Base-by-base conservation (phyloP, 37 sponge, comb jelly and placozoan species). In the Tethya wilhelma region DNA sequence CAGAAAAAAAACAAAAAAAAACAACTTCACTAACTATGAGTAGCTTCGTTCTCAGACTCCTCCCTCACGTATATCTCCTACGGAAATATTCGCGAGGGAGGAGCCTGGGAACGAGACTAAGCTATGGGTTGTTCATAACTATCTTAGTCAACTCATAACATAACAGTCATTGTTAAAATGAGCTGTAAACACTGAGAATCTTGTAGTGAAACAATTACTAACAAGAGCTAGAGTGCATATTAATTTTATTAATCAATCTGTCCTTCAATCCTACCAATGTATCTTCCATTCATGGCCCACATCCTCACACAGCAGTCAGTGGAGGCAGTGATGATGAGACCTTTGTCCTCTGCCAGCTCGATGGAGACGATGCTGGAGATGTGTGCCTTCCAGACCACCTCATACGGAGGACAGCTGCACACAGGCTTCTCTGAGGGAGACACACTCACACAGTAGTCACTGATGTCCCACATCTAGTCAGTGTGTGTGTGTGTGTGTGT, bases 211-310 rank as follows among this genome's bases (percentile, higher is more conserved):
- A n/a, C n/a, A n/a, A n/a, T n/a, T n/a, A n/a, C n/a, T n/a, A n/a
- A n/a, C n/a, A n/a, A n/a, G n/a, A n/a, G n/a, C n/a, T n/a, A n/a
- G n/a, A n/a, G n/a, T n/a, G n/a, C n/a, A n/a, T n/a, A n/a, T n/a
- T n/a, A n/a, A n/a, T n/a, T n/a, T n/a, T n/a, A n/a, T n/a, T n/a
- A n/a, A n/a, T n/a, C n/a, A n/a, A n/a, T n/a, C n/a, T n/a, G n/a
- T n/a, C n/a, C n/a, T n/a, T n/a, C n/a, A 55, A 60, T 36, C 46
- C 56, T 43, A 90, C 95, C 91, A 59, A 95, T 88, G 49, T 81
- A 95, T 57, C 93, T 75, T 57, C 93, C 96, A 1, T 62, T 39
- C 8, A 56, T 53, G 22, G 87, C 92, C 96, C 96, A 95, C 43
- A 95, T 67, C 4, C 90, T 60, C 14, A 95, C 87, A 67, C 83